phyloP scores from a whole-genome alignment of 1,140 invertebrate species.

The Teleogryllus occipitalis region DNA sequence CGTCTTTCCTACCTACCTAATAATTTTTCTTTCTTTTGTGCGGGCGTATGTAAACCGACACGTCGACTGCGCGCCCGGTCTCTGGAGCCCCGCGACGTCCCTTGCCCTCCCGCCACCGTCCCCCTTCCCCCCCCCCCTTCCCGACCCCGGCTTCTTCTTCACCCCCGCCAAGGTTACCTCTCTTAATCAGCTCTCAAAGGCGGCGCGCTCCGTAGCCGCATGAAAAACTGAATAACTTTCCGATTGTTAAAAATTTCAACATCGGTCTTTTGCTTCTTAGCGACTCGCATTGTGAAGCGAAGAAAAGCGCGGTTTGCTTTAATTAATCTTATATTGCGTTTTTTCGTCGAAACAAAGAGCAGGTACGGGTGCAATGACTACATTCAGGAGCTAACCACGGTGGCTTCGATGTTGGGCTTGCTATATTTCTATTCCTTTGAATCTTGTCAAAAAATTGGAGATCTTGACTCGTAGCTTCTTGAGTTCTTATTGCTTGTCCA shows the following conservation, averaged over 20 bases:
- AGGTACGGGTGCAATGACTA: neutral
- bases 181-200: neutral
- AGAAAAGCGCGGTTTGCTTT: neutral
- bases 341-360: neutral
- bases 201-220: neutral
- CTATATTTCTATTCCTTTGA: too few species aligned
- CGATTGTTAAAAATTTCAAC: constrained; percentile 2
- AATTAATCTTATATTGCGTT: neutral
- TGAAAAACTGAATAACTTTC: constrained; percentile 5
- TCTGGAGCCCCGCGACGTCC: neutral
- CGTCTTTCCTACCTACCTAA: constrained; percentile 14
- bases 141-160: neutral
- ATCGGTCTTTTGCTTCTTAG: neutral
- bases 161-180: neutral
- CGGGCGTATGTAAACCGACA: neutral
- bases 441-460: too few species aligned
- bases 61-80: neutral
- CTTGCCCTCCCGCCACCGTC: neutral
- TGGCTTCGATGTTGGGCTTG: too few species aligned
- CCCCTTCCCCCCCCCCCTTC: neutral
- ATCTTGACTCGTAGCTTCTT: too few species aligned
- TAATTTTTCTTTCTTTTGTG: neutral
- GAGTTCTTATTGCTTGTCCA: too few species aligned
- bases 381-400: too few species aligned
- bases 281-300: neutral